A percentile compares a stretch with the other conserved stretches of the same genome.
phyloP scores from a whole-genome alignment of 2,113 vertebrate genomes.

The Camelus dromedarius region DNA sequence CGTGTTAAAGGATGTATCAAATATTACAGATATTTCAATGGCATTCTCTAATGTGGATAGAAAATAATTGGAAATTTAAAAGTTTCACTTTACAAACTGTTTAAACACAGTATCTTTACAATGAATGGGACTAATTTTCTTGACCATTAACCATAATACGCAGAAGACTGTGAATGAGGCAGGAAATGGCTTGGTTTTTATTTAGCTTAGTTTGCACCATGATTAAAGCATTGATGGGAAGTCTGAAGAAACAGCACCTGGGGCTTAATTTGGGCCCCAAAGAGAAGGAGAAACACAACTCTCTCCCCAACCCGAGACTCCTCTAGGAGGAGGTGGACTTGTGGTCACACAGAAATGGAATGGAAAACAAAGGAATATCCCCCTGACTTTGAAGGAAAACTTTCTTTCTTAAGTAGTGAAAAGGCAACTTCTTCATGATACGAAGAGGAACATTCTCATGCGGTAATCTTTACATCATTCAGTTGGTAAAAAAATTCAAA shows the following conservation, averaged over 20 bases:
- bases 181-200: neutral
- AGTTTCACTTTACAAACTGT: neutral
- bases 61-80: neutral
- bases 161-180: neutral
- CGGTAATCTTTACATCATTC: neutral
- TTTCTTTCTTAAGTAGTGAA: neutral
- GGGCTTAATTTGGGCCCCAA: neutral
- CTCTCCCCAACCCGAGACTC: neutral
- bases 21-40: neutral
- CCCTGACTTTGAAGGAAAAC: neutral
- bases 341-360: neutral
- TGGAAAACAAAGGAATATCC: neutral
- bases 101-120: neutral
- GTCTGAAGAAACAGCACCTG: neutral
- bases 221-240: neutral
- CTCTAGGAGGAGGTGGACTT: neutral
- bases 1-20: neutral
- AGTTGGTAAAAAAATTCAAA: neutral
- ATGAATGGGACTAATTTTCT: neutral
- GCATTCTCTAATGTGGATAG: neutral
- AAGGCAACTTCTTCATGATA: neutral
- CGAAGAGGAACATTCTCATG: neutral
- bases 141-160: neutral
- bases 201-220: neutral
- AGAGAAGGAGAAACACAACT: neutral